Base-by-base conservation (phyloP, 1,140 invertebrate species). In the Drosophila insularis region DNA sequence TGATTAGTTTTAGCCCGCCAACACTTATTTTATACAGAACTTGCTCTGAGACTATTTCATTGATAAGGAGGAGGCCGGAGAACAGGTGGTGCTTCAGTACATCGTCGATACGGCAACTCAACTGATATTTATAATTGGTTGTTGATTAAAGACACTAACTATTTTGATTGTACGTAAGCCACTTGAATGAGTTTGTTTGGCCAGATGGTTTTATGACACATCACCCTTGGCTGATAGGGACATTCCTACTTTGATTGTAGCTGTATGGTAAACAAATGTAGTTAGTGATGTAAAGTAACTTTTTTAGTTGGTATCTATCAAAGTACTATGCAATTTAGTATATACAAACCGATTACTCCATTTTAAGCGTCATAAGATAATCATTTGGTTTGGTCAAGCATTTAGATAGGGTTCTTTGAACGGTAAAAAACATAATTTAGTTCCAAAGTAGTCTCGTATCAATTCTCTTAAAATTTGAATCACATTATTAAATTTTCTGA, bases 61-160 rank as follows among this genome's bases (percentile, higher is more conserved):
- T 11, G 43, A 50, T 50, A 50, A 50, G 17, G 43, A 50, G 17
- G 21, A 50, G 43, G 43, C 11, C 43, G 43, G 43, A 10, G 43
- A 19, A 11, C 43, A 14, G 43, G 43, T 50, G 43, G 21, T 50
- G 10, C 7, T 50, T 50, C 14, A 50, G 43, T 50, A 50, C 43
- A 50, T 46, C 14, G 43, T 17, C 43, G 43, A 19, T 46, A 46
- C 17, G 43, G 43, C 43, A 46, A 46, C 43, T 46, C 43, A 19
- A 21, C 21, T 50, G 43, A 50, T 50, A 50, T 21, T 50, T 50
- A 50, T 50, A 50, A 50, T 50, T 50, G 17, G 17, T 50, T 21
- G 43, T 50, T 50, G 43, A 50, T 50, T 50, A 50, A 50, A 50
- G 17, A 21, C 17, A 50, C 43, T 50, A 21, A 21, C 43, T 50